Evolutionary conservation across 2,113 vertebrate genomes (phyloP).

Genomic region (Chinchilla lanigera): DNA sequence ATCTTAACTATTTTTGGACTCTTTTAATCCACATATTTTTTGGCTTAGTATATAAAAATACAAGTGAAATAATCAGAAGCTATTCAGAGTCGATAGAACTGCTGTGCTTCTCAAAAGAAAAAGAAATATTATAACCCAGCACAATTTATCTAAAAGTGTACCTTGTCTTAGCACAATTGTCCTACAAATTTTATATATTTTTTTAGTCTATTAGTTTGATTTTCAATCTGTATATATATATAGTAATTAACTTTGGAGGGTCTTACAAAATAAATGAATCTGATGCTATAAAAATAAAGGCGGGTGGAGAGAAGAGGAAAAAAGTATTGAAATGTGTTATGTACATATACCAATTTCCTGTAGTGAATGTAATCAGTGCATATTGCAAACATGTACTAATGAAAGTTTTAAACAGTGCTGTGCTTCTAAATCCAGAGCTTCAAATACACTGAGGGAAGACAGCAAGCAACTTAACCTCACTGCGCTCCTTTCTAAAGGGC

Average conservation of each 20-base stretch:
- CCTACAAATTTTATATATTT: not conserved
- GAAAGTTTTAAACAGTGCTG: not conserved
- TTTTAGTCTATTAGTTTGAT: not conserved
- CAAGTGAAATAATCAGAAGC: not conserved
- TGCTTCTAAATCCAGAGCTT: not conserved
- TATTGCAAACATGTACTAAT: not conserved
- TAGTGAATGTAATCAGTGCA: not conserved
- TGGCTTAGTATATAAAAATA: not conserved
- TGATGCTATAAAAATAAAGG: not conserved
- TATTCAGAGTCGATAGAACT: not conserved
- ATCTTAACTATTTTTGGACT: not conserved
- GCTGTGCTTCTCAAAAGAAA: not conserved
- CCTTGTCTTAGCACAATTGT: not conserved
- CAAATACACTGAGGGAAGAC: not conserved
- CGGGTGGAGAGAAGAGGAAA: not conserved
- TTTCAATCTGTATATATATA: not conserved
- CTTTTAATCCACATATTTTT: not conserved
- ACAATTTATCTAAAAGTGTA: not conserved
- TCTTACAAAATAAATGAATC: not conserved
- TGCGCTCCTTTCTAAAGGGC: not conserved
- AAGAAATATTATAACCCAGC: not conserved
- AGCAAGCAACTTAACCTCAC: fast-evolving
- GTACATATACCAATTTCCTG: not conserved
- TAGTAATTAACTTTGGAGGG: not conserved
- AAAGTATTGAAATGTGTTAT: not conserved